phyloP scores from a whole-genome alignment of 2,113 vertebrate species.

The Sinocyclocheilus anshuiensis region DNA sequence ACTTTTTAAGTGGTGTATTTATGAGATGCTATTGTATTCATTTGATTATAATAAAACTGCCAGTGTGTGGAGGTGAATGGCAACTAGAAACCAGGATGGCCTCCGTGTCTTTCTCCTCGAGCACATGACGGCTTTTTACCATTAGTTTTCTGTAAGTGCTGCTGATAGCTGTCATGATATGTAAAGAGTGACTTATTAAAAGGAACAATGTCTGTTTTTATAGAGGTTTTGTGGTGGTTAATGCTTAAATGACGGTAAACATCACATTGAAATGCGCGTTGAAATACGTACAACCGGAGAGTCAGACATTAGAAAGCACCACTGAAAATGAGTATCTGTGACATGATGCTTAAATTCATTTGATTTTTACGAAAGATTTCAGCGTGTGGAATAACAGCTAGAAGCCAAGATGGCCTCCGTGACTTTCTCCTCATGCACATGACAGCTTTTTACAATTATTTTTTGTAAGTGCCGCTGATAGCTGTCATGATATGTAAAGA shows the following conservation, averaged over 20 bases:
- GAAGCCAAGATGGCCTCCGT: conserved; percentile 68
- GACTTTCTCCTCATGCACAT: conserved; percentile 63
- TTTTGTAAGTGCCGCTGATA: conserved; percentile 69
- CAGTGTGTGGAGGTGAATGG: conserved; percentile 70
- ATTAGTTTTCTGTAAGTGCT: conserved; percentile 71
- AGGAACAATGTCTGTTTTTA: conserved; percentile 73
- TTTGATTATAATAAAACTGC: conserved; percentile 80
- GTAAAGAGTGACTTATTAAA: conserved; percentile 73
- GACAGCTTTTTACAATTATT: conserved; percentile 70
- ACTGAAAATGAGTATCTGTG: neutral
- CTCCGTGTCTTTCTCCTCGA: conserved; percentile 63
- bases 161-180: conserved; percentile 66
- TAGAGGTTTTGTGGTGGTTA: conserved; percentile 71
- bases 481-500: conserved; percentile 62
- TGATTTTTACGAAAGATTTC: conserved; percentile 78
- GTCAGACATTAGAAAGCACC: neutral
- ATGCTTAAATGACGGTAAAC: conserved; percentile 63
- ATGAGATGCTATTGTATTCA: conserved; percentile 75
- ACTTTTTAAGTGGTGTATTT: conserved; percentile 79
- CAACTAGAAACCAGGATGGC: conserved; percentile 72
- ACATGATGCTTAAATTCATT: conserved; percentile 64
- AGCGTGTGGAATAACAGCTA: conserved; percentile 68
- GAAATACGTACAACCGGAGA: conserved; percentile 36
- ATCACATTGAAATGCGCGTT: neutral
- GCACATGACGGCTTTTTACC: conserved; percentile 67